Evolutionary conservation across 2,113 vertebrate species (phyloP), one percentile per base, ranked within the genome.

Genomic region (Psammodynastes pulverulentus): DNA sequence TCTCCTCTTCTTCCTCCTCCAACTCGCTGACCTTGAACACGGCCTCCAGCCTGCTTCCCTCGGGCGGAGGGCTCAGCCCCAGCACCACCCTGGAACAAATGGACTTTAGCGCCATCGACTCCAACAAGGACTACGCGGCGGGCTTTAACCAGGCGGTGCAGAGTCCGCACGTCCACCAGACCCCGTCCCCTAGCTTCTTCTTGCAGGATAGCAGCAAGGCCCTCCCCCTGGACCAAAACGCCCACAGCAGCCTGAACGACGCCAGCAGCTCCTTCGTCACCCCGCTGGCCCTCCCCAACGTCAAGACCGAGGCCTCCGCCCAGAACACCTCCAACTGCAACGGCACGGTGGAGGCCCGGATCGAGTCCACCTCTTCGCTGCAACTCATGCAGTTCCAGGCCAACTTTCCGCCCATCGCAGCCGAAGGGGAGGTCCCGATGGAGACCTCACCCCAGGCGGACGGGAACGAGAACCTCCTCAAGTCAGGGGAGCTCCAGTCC

Each of bases 51-150:
- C 97, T 99, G 93, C 98, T 99, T 95, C 98, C 99, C 0, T 99
- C 99, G 2, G 99, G 99, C 49, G 99, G 99, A 1, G 99, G 99
- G 92, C 98, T 99, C 92, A 99, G 99, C 93, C 99, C 99, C 84
- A 99, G 99, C 96, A 99, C 99, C 95, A 99, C 99, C 53, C 96
- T 99, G 96, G 99, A 99, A 96, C 99, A 99, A 96, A 99, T 99
- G 99, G 99, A 99, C 94, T 99, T 99, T 95, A 99, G 99, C 48
- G 99, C 99, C 49, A 99, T 99, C 53, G 99, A 99, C 96, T 98
- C 99, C 96, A 99, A 99, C 97, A 99, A 99, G 95, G 99, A 99
- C 95, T 99, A 99, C 90, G 93, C 98, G 29, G 97, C 99, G 91
- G 97, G 97, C 95, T 99, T 99, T 90, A 98, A 96, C 95, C 99